phyloP scores from a whole-genome alignment of 2,797 vertebrate species.

The Sebastes dallii region DNA sequence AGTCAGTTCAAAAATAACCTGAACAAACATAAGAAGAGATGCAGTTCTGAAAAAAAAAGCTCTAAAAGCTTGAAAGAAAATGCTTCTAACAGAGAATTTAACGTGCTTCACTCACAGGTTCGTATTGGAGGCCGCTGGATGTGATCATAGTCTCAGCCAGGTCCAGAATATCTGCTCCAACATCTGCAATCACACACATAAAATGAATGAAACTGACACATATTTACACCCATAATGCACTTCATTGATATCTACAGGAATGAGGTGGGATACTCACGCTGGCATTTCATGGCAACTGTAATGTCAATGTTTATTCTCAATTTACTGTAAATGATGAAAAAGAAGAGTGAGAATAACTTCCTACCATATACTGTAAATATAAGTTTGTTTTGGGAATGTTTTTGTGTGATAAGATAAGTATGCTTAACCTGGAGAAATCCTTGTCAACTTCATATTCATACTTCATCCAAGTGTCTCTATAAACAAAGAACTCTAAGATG shows the following conservation, averaged over 20 bases:
- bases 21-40: constrained; percentile 49
- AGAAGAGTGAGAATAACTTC: background rate
- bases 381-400: background rate
- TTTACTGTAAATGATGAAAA: constrained; percentile 85
- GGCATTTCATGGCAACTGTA: constrained; percentile 98
- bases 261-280: constrained; percentile 88
- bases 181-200: constrained; percentile 78
- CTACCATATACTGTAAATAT: background rate
- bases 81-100: background rate
- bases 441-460: constrained; percentile 98
- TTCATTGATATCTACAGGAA: background rate
- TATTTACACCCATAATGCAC: background rate
- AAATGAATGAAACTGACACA: background rate
- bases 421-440: constrained; percentile 92
- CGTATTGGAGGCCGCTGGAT: constrained; percentile 91
- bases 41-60: background rate
- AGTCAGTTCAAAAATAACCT: constrained; percentile 94
- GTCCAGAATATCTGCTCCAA: constrained; percentile 96
- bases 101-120: constrained; percentile 86
- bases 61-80: background rate
- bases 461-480: constrained; percentile 96
- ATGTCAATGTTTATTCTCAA: constrained; percentile 96
- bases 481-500: constrained; percentile 94
- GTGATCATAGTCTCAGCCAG: constrained; percentile 98
- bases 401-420: background rate